Evolutionary conservation across 1,140 invertebrate genomes (phyloP), one percentile per base, ranked within the genome.

Genomic region (Chelonus insularis): DNA sequence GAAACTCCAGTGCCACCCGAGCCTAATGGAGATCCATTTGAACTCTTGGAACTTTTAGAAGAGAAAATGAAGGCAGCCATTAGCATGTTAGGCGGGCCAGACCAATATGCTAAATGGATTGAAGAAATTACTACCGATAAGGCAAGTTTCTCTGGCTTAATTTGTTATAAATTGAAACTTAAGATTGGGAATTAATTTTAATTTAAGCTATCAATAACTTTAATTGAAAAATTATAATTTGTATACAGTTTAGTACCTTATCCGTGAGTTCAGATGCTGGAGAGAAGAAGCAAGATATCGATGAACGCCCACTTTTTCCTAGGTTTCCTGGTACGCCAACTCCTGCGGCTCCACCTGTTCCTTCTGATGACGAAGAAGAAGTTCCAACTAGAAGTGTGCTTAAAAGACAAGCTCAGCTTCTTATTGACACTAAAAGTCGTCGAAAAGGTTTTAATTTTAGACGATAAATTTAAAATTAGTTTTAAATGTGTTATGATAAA

Each of bases 351-450:
- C 67, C 54, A 25, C 45, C 60, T n/a, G 78, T 80, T 80, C 85
- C 79, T 12, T 87, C 89, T 0, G 90, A 91, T 54, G 91, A 93
- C 63, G 91, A 93, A 69, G 91, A 91, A 59, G 92, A 94, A 73
- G 88, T 93, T 41, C 89, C 91, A 0, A 89, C 91, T 0, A 83
- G 92, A 66, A 88, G 84, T 56, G 87, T 86, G 68, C 77, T 95
- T 32, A 94, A 94, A 78, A 82, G 90, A 62, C 91, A 94, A 75
- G 91, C 92, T 1, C 90, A 93, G 72, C 77, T 93, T 4, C 88
- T 93, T 21, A 86, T 94, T 11, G 92, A 94, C 74, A 89, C 91
- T 1, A 94, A 92, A 74, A 91, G 87, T 47, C 84, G 91, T 43
- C 84, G 89, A 55, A 92, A 91, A 79, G 88, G 86, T 12, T 89